These are phyloP conservation scores for Blastomussa wellsi DNA, from an alignment of 92 coral and sea anemone species.

Conservation along the genomic window DNA sequence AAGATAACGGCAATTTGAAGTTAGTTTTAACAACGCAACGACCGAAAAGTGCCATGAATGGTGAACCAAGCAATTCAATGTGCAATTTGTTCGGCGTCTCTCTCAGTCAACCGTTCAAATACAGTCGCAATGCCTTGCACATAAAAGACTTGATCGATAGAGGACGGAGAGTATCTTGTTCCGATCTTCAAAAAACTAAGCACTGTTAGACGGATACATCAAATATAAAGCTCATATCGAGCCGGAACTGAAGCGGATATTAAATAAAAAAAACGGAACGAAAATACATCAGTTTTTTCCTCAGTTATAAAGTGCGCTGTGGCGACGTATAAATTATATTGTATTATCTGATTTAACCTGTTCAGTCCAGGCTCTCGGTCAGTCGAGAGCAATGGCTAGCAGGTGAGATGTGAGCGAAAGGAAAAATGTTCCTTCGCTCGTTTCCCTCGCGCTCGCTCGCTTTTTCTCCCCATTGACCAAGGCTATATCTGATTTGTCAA, in stretches of 20 bases:
- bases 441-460: too few relatives aligned
- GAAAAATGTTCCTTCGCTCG: too few relatives aligned
- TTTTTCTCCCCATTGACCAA: too few relatives aligned
- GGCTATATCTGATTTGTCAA: too few relatives aligned
- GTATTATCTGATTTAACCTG: background rate
- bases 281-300: background rate
- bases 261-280: background rate
- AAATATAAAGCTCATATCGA: background rate
- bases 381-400: too few relatives aligned
- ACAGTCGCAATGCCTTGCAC: constrained; percentile 28
- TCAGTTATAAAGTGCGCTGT: background rate
- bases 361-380: too few relatives aligned
- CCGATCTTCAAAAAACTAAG: constrained; percentile 12
- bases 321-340: background rate
- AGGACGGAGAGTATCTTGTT: constrained; percentile 18
- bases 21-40: constrained; percentile 2
- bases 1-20: constrained; percentile 9
- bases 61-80: background rate
- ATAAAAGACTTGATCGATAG: background rate
- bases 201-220: background rate
- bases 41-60: constrained; percentile 24
- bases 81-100: constrained; percentile 37
- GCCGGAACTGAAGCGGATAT: background rate
- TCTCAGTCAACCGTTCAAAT: constrained; percentile 27
- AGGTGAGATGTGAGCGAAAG: too few relatives aligned